Evolutionary conservation across 2,888 invertebrate species (phyloP).

Genomic region (Bellardia bayeri): DNA sequence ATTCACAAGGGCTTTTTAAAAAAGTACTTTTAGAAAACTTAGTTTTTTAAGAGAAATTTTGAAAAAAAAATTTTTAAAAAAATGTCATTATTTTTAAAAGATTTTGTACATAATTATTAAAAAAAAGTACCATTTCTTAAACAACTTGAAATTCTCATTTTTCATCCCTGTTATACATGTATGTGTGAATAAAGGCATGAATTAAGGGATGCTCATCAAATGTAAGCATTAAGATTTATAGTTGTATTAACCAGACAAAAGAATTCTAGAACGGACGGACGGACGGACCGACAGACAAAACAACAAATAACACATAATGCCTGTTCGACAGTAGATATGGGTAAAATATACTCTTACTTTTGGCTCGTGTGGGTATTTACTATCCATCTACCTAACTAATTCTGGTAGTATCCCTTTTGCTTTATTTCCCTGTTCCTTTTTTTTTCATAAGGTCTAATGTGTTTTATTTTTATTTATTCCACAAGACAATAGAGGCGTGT

Average conservation of each 20-base stretch:
- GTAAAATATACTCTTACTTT: conserved; percentile 24
- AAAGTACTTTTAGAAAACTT: no score
- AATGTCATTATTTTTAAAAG: no score
- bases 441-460: conserved; percentile 11
- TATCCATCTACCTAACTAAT: conserved; percentile 40
- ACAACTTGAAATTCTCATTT: background rate
- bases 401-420: conserved; percentile 30
- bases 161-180: background rate
- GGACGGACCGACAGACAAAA: conserved; percentile 1
- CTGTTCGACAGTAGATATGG: conserved; percentile 14
- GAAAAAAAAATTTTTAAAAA: no score
- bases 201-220: conserved; percentile 66
- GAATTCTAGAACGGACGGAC: background rate
- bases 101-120: no score
- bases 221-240: conserved; percentile 57
- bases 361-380: conserved; percentile 49
- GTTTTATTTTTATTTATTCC: conserved; percentile 36
- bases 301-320: conserved; percentile 53
- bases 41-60: no score
- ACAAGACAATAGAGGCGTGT: conserved; percentile 60
- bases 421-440: background rate
- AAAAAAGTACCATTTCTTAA: background rate
- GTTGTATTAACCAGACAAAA: conserved; percentile 55
- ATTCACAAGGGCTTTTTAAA: no score
- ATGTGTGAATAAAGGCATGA: conserved; percentile 13